Base-by-base conservation (phyloP, 2,888 invertebrate species). In the Eucriotettix oculatus region DNA sequence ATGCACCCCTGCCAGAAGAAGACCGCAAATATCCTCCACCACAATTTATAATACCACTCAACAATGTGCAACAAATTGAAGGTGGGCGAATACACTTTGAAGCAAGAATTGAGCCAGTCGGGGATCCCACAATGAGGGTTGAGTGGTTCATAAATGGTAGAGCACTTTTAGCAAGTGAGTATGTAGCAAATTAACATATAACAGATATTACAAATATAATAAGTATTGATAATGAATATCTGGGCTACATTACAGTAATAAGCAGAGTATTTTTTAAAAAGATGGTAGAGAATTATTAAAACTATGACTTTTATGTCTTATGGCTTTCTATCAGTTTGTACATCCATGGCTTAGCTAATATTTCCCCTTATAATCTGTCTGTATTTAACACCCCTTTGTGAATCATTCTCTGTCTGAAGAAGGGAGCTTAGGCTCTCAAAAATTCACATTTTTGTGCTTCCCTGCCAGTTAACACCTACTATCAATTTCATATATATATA, bases 21-120 rank as follows among this genome's bases (percentile, higher is more conserved):
- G 92, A 93, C 71, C 83, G 87, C 67, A 81, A 88, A 65, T 91
- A 91, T 76, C 91, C 91, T 71, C 90, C 92, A 67, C 94, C 94
- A 64, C 87, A 89, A 75, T 94, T 94, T 76, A 90, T 92, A 71
- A 85, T 92, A 75, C 92, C 92, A 68, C 78, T 94, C 67, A 82
- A 83, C 69, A 88, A 91, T 76, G 79, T 86, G 65, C 78, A 85
- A 67, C 86, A 90, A 73, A 80, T 85, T 71, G 96, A 96, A 77
- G 92, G 95, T 74, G 91, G 91, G 71, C 85, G 90, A 72, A 86
- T 93, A 70, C 94, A 96, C 78, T 94, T 98, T 79, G 97, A 98
- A 79, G 96, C 95, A 72, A 87, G 94, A 75, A 90, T 97, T 76
- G 90, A 92, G 76, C 97, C 97, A 67, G 90, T 95, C 70, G 95